Evolutionary conservation across 2,113 vertebrate genomes (phyloP), one percentile per base, ranked within the genome.

Genomic region (Delphinus delphis): DNA sequence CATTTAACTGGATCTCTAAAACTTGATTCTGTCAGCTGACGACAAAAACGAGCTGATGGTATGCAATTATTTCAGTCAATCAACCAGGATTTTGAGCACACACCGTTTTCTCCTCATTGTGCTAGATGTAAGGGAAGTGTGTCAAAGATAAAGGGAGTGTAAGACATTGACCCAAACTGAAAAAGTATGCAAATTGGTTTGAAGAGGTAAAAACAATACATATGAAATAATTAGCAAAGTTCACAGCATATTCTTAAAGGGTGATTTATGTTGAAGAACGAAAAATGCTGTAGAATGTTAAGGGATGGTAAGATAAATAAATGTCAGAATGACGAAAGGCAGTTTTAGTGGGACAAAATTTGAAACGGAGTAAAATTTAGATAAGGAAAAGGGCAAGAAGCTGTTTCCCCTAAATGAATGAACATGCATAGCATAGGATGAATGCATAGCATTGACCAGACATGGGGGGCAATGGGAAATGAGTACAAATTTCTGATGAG

Each of bases 31-130:
- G 73, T 89, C 85, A 87, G 71, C 36, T 91, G 92, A 89, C 93
- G 95, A 93, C 77, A 92, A 90, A 96, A 96, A 95, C 73, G 79
- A 41, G 63, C 44, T 79, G 67, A 79, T 91, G 73, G 8, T 36
- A 47, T 60, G 63, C 89, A 97, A 92, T 94, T 97, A 96, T 97
- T 96, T 96, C 91, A 96, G 71, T 97, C 93, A 87, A n/a, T 94
- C 90, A 96, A 28, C 63, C 90, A 63, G 62, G 33, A 90, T 93
- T 95, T 60, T 63, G 67, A 89, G 50, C 33, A 83, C 41, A 68
- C 28, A 26, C 67, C 1, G 23, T 58, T 92, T 95, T 86, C 36
- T 80, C 71, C 85, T 73, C 60, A 60, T n/a, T 96, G 38, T 26
- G 36, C 73, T 25, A 47, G 67, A 33, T 33, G 2, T n/a, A 89